These are phyloP conservation scores for Thymelicus sylvestris DNA, from an alignment of 2,888 invertebrate genomes.

Conservation along the genomic window DNA sequence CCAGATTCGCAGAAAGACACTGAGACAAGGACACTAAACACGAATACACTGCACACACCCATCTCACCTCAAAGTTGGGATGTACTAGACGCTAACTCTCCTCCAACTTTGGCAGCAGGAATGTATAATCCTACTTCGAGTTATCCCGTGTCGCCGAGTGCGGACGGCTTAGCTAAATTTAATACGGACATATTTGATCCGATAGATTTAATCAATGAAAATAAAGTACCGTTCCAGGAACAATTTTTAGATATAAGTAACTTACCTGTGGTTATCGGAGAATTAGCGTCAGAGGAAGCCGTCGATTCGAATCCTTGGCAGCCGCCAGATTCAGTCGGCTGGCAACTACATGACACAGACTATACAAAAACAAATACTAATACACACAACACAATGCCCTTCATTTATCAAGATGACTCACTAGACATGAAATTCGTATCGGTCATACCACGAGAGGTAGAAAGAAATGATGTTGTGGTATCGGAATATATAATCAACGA, in stretches of 20 bases:
- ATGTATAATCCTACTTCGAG: slow-evolving; percentile 61
- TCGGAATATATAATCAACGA: slow-evolving; percentile 64
- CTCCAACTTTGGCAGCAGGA: slow-evolving; percentile 62
- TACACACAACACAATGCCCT: slow-evolving; percentile 67
- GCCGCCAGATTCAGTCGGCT: slow-evolving; percentile 53
- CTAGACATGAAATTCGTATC: slow-evolving; percentile 67
- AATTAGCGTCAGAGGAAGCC: slow-evolving; percentile 61
- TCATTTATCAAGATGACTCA: slow-evolving; percentile 73
- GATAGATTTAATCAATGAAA: slow-evolving; percentile 49
- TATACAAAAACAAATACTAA: slow-evolving; percentile 57
- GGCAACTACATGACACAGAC: slow-evolving; percentile 60
- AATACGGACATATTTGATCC: slow-evolving; percentile 55
- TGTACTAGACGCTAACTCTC: slow-evolving; percentile 68
- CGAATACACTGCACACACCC: slow-evolving; percentile 74
- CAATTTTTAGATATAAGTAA: slow-evolving; percentile 69
- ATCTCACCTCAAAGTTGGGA: slow-evolving; percentile 78
- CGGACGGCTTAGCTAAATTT: slow-evolving; percentile 57
- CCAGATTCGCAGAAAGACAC: slow-evolving; percentile 66
- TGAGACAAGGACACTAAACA: slow-evolving; percentile 72
- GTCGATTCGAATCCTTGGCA: slow-evolving; percentile 60
- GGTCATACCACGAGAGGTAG: slow-evolving; percentile 71
- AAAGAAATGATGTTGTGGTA: slow-evolving; percentile 64
- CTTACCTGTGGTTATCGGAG: slow-evolving; percentile 72
- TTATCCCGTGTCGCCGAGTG: slow-evolving; percentile 63
- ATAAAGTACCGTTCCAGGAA: slow-evolving; percentile 61